Base-by-base conservation (phyloP, 2,888 invertebrate genomes). In the Plemyria rubiginata region DNA sequence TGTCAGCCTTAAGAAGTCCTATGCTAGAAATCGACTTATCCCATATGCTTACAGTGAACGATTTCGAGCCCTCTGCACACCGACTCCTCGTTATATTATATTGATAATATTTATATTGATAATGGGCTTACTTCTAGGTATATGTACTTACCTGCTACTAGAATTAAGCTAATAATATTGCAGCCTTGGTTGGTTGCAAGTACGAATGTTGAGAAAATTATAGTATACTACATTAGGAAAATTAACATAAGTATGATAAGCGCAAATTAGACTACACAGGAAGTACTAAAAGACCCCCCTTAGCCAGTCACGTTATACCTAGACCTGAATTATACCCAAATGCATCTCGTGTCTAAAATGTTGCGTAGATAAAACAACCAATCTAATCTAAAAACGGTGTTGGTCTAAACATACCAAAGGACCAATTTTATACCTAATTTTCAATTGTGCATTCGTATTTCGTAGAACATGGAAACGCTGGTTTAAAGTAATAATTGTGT, bases 191-290 rank as follows among this genome's bases (percentile, higher is more conserved):
- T 60, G 56, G 32, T 55, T 58, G 53, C 48, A 36, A 51, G 49
- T 52, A 54, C 40, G 54, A 62, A 63, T 56, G 63, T 53, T 51
- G 40, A 15, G 36, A 55, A 63, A 63, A 63, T 63, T 51, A 63
- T 55, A 15, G 43, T 43, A 43, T 38, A 46, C 49, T 58, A 53
- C 54, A 70, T 69, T 66, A 68, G 62, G 59, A 60, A 68, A 62
- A 71, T 70, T 64, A 65, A 60, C 63, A 56, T 63, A 53, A 65
- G 60, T 62, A 64, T 65, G 54, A 66, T 60, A 60, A 66, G 62
- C 61, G 49, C 65, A 65, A 63, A 68, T 66, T 63, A 58, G 57
- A 56, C 38, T 62, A 22, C 15, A 64, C 64, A 65, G 70, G 70
- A 70, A 68, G 54, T 64, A 62, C 60, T 68, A 65, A 64, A 66